Evolutionary conservation across 2,888 invertebrate genomes (phyloP).

Genomic region (Diabrotica balteata): DNA sequence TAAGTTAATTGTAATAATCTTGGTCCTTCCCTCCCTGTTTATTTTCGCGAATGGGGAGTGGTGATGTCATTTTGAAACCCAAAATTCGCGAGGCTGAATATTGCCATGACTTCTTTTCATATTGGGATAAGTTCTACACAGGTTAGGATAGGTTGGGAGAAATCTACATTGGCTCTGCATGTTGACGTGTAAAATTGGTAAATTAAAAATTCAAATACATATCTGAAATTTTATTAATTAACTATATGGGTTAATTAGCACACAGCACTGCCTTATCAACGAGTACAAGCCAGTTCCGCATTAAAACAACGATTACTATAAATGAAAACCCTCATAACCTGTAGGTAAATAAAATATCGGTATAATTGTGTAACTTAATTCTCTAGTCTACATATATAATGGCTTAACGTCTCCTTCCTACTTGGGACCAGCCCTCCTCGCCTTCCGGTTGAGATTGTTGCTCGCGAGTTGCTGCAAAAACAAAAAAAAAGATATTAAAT

Average conservation of each 20-base stretch:
- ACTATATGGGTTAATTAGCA: slow-evolving; percentile 22
- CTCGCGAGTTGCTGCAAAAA: slow-evolving; percentile 47
- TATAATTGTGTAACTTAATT: slow-evolving; percentile 18
- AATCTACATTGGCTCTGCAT: too few species aligned
- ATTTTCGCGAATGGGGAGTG: too few species aligned
- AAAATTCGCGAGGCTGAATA: too few species aligned
- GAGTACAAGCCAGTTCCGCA: slow-evolving; percentile 31
- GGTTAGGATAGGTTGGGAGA: too few species aligned
- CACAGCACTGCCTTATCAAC: slow-evolving; percentile 24
- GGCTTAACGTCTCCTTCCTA: slow-evolving; percentile 49
- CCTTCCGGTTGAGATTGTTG: slow-evolving; percentile 46
- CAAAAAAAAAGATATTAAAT: slow-evolving; percentile 25
- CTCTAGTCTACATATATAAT: background rate
- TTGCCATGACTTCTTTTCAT: too few species aligned
- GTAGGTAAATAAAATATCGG: slow-evolving; percentile 39
- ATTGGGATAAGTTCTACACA: too few species aligned
- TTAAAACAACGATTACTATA: slow-evolving; percentile 15
- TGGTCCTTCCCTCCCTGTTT: too few species aligned
- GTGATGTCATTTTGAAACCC: too few species aligned
- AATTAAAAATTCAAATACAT: slow-evolving; percentile 4
- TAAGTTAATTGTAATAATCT: too few species aligned
- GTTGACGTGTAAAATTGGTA: background rate
- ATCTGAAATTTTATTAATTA: slow-evolving; percentile 33
- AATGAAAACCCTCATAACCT: slow-evolving; percentile 44
- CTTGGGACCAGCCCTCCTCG: slow-evolving; percentile 56